These are phyloP conservation scores for Lepisosteus osseus DNA, from an alignment of 2,113 vertebrate species.

Conservation along the genomic window DNA sequence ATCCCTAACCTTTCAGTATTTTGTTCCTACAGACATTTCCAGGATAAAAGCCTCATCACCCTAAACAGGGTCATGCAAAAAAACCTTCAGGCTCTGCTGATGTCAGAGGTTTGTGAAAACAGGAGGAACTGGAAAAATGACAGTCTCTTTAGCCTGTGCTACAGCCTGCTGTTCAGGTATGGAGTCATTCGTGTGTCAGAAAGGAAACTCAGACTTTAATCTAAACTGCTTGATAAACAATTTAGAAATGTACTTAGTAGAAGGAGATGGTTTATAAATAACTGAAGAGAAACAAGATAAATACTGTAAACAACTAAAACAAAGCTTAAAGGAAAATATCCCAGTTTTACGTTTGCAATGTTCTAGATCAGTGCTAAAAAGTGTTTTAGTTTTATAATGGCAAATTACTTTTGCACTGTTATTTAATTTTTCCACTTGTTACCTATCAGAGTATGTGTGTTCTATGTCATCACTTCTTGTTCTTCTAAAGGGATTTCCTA, in stretches of 20 bases:
- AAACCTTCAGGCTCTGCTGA: conserved; percentile 63
- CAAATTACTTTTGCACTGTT: no score
- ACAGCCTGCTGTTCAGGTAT: conserved; percentile 76
- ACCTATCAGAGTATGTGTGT: no score
- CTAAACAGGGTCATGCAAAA: conserved; percentile 60
- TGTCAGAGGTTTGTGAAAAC: conserved; percentile 40
- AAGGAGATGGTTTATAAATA: conserved; percentile 42
- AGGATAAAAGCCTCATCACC: conserved; percentile 53
- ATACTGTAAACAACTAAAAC: neutral
- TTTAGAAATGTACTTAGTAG: conserved; percentile 31
- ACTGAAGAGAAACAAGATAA: conserved; percentile 14
- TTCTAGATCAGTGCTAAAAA: no score
- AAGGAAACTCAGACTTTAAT: conserved; percentile 8
- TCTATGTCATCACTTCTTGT: no score
- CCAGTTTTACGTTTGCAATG: neutral
- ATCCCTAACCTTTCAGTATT: neutral
- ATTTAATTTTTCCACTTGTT: no score
- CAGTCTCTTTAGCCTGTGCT: conserved; percentile 72
- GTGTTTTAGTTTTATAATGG: no score
- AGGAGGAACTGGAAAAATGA: conserved; percentile 66
- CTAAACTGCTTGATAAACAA: conserved; percentile 32
- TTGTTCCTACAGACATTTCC: conserved; percentile 63
- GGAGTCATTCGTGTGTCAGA: conserved; percentile 1
- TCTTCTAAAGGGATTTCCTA: no score
- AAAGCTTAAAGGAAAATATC: neutral